Evolutionary conservation across 2,113 vertebrate genomes (phyloP), one percentile per base, ranked within the genome.

Genomic region (Limanda limanda): DNA sequence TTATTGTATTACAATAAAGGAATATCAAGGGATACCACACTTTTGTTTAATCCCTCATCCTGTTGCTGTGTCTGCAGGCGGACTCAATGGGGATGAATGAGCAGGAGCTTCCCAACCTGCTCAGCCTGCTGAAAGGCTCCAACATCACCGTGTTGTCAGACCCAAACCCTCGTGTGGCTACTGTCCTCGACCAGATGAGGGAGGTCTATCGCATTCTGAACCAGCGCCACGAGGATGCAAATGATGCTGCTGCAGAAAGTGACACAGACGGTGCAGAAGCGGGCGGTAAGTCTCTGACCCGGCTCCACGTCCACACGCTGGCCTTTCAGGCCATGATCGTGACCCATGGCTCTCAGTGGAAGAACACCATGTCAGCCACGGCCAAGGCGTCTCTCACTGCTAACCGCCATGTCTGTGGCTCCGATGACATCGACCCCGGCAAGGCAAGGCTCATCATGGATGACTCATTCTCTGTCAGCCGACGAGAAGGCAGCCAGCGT

Each of bases 31-130:
- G 51, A 54, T 20, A 5, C 5, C n/a, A n/a, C n/a, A n/a, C n/a
- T n/a, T 48, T 17, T 4, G 4, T 48, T 14, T 48, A 48, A 48
- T 48, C 15, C 13, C 14, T 63, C 5, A 9, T 76, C 21, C 5
- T 74, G 20, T 6, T 67, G 70, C 31, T 79, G 51, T 20, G 92
- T 48, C 79, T 77, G 2, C 78, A 94, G 74, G 92, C 94, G 1
- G 94, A 95, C 86, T 96, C 95, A 27, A 84, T 96, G 61, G 95
- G 95, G 45, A 96, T 96, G 95, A 96, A 96, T 66, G 95, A 96
- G 76, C 95, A 96, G 87, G 95, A 96, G 79, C 94, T 96, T 25
- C 95, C 95, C 51, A 96, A 96, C 80, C 87, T 96, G 31, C 92
- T 95, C 27, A 95, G 95, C 79, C 88, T 95, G 4, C 87, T 96